Conservation (phyloP, 1,140 invertebrate genomes). For the Melipona quadrifasciata region DNA sequence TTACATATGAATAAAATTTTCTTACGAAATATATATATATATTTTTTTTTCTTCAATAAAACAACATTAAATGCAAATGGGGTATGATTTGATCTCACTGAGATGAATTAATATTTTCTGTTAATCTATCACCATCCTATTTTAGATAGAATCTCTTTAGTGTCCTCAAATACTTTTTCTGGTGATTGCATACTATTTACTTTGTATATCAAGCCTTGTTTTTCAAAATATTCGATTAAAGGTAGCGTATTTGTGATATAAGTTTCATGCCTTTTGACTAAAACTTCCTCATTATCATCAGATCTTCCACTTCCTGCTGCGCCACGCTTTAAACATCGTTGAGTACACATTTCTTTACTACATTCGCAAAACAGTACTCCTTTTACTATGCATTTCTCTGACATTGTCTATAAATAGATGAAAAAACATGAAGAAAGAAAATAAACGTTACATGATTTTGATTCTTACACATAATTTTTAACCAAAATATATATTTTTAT, state of each 20-base stretch:
- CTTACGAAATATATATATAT: constrained; percentile 40
- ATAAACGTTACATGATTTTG: too few species aligned
- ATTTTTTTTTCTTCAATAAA: not conserved
- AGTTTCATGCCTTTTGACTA: constrained; percentile 95
- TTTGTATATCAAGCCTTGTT: constrained; percentile 87
- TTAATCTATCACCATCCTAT: constrained; percentile 76
- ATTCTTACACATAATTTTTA: not conserved
- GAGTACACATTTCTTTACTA: constrained; percentile 90
- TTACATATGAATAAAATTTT: constrained; percentile 18
- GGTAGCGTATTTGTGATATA: constrained; percentile 96
- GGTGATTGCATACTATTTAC: constrained; percentile 88
- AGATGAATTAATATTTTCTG: not conserved
- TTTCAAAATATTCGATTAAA: constrained; percentile 94
- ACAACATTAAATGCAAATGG: not conserved
- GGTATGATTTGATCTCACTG: not conserved
- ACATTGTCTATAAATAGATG: constrained; percentile 85
- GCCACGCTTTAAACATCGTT: constrained; percentile 93
- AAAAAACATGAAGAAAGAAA: not conserved
- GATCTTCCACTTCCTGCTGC: constrained; percentile 93
- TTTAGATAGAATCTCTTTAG: constrained; percentile 79
- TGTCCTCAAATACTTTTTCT: constrained; percentile 87
- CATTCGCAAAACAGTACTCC: constrained; percentile 98
- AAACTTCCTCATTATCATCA: constrained; percentile 96
- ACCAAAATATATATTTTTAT: not conserved
- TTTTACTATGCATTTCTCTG: constrained; percentile 91